Evolutionary conservation across 2,113 vertebrate genomes (phyloP), one percentile per base, ranked within the genome.

Genomic region (Chitala chitala): DNA sequence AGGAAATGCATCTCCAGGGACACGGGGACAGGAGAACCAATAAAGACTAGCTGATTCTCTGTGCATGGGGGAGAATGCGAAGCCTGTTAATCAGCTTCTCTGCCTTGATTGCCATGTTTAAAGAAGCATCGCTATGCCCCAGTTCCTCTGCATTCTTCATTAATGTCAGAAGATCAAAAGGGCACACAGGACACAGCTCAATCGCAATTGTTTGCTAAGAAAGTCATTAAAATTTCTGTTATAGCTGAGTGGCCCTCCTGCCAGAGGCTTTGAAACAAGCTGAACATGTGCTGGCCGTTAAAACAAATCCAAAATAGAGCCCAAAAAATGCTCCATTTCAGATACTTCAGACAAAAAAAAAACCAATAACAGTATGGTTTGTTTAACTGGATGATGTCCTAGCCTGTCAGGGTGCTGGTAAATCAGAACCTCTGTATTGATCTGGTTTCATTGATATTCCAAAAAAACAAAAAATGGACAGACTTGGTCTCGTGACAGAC

Each of bases 51-150:
- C 65, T 59, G 71, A 77, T 83, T 82, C 71, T 69, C 61, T 65
- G 59, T 68, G 84, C 90, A 88, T 90, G 89, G 82, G 80, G 61
- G 81, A 70, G 88, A 88, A 92, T 90, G 88, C 81, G 89, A 90
- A 86, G 75, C 44, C 78, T 78, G 83, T 82, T 86, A 76, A 85
- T 80, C 61, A 72, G 69, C 71, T 69, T 54, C 76, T 56, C 20
- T 36, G 75, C 72, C 65, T 50, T 55, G 72, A 76, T 75, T 79
- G 73, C 54, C 69, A 68, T 22, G 44, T 63, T 69, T 77, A 61
- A 24, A 46, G 69, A 58, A 71, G 70, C 24, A 54, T 42, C 65
- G 13, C 74, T 73, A 75, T 64, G 51, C 58, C 29, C 65, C 44
- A 13, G 36, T 50, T n/a, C 20, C 51, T 54, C 20, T 7, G 6